Conservation (phyloP, 2,113 vertebrate species). For the Oryzias curvinotus region DNA sequence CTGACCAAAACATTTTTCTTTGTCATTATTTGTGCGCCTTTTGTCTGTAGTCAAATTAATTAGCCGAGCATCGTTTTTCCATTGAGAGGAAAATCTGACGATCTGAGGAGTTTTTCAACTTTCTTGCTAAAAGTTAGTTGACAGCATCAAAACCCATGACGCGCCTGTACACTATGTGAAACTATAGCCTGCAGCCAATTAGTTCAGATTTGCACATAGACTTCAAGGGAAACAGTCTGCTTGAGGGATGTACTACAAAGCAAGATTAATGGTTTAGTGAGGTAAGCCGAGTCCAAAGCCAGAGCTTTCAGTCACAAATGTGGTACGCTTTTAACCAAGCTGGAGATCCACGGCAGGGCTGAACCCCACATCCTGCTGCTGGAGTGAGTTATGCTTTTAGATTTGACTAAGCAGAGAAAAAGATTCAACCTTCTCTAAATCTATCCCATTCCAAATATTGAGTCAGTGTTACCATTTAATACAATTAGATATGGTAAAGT, state of each 20-base stretch:
- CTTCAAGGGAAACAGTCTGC: constrained; percentile 11
- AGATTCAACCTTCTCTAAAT: background rate
- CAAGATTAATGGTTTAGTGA: constrained; percentile 14
- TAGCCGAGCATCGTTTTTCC: constrained; percentile 5
- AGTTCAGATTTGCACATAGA: constrained; percentile 20
- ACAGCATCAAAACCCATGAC: constrained; percentile 8
- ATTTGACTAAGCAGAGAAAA: background rate
- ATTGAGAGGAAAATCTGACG: constrained; percentile 2
- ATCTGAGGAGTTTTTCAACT: constrained; percentile 7
- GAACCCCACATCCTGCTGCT: background rate
- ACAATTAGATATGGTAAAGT: too few species aligned
- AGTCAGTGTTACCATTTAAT: background rate
- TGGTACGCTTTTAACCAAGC: constrained; percentile 14
- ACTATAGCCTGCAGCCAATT: constrained; percentile 24
- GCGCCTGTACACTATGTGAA: constrained; percentile 23
- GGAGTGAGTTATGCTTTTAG: background rate
- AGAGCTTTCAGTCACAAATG: constrained; percentile 15
- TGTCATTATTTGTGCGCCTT: constrained; percentile 2
- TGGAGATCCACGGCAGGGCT: background rate
- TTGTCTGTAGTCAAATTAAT: constrained; percentile 17
- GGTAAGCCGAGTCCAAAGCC: constrained; percentile 2
- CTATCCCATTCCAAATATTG: background rate
- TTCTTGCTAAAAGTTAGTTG: constrained; percentile 9
- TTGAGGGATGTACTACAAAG: constrained; percentile 12
- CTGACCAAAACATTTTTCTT: background rate